phyloP scores from a whole-genome alignment of 2,888 invertebrate species.

The Drosophila subquinaria region DNA sequence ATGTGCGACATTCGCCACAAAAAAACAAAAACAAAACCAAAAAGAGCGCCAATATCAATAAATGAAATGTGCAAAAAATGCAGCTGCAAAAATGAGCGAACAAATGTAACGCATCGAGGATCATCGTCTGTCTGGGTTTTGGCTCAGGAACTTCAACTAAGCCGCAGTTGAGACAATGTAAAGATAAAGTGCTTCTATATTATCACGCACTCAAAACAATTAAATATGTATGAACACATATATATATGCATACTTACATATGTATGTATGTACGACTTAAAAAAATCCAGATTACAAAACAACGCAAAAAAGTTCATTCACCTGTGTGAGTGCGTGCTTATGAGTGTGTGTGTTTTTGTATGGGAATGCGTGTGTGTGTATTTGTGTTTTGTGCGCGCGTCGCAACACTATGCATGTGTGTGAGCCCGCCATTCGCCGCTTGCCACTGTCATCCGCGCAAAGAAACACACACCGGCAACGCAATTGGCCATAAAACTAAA shows the following conservation, averaged over 20 bases:
- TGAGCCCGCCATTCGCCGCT: slow-evolving; percentile 69
- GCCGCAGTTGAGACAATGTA: slow-evolving; percentile 4
- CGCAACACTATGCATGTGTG: slow-evolving; percentile 34
- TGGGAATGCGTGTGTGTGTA: slow-evolving; percentile 21
- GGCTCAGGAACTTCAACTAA: background rate
- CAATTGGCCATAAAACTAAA: slow-evolving; percentile 36
- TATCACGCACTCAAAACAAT: slow-evolving; percentile 58
- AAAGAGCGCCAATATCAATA: slow-evolving; percentile 35
- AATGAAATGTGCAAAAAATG: slow-evolving; percentile 39
- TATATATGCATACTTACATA: slow-evolving; percentile 3
- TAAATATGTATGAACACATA: slow-evolving; percentile 31
- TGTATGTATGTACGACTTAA: slow-evolving; percentile 4
- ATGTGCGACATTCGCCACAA: slow-evolving; percentile 36
- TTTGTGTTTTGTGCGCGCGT: slow-evolving; percentile 47
- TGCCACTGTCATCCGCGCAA: slow-evolving; percentile 43
- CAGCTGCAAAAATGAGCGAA: slow-evolving; percentile 32
- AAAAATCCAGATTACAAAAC: slow-evolving; percentile 76
- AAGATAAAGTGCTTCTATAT: slow-evolving; percentile 36
- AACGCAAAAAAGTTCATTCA: slow-evolving; percentile 81
- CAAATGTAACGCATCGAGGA: slow-evolving; percentile 14
- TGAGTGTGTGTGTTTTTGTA: slow-evolving; percentile 34
- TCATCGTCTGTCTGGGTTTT: background rate
- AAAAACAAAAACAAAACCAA: slow-evolving; percentile 2
- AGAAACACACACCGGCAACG: slow-evolving; percentile 53
- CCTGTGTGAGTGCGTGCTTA: slow-evolving; percentile 72